Base-by-base conservation (phyloP, 2,888 invertebrate species). In the Elaeidobius kamerunicus region DNA sequence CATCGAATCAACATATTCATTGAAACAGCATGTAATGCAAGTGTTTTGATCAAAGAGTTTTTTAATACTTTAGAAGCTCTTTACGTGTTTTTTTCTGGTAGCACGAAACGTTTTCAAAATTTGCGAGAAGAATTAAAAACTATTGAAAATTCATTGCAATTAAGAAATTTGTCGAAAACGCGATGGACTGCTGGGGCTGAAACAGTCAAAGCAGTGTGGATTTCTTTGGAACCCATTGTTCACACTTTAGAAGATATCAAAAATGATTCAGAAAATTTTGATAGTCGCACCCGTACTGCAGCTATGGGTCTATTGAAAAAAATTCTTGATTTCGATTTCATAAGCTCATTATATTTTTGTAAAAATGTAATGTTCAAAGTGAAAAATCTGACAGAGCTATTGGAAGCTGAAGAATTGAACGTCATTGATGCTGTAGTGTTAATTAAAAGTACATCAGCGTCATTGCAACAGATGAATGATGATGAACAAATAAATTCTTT, bases 61-160 rank as follows among this genome's bases (percentile, higher is more conserved):
- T 47, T 47, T 39, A 7, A 47, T 17, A 36, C 20, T 5, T 27
- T 47, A 5, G 36, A 48, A 40, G 47, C 30, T 27, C 20, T 48
- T 23, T 48, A 48, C n/a, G 47, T 48, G 14, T 47, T 39, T 30
- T 48, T 48, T 40, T 16, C 18, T 6, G 39, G 40, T 3, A 48
- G 47, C 20, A 39, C 39, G 12, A 48, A 48, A 38, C 28, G 34
- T 14, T 48, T 48, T 48, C 3, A 48, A 30, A n/a, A 17, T 7
- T 27, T 48, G 11, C 11, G 20, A 14, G 28, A 5, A 4, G 40
- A 48, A 40, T 7, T 48, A n/a, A 7, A 48, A 19, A 11, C 5
- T 6, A 14, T 47, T 18, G 47, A 38, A 12, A 38, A 47, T 16
- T n/a, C 38, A 27, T 27, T 30, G 3, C 17, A n/a, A 17, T 20